These are phyloP conservation scores for Myiotriccus ornatus DNA, from an alignment of 2,797 vertebrate genomes.

Conservation along the genomic window DNA sequence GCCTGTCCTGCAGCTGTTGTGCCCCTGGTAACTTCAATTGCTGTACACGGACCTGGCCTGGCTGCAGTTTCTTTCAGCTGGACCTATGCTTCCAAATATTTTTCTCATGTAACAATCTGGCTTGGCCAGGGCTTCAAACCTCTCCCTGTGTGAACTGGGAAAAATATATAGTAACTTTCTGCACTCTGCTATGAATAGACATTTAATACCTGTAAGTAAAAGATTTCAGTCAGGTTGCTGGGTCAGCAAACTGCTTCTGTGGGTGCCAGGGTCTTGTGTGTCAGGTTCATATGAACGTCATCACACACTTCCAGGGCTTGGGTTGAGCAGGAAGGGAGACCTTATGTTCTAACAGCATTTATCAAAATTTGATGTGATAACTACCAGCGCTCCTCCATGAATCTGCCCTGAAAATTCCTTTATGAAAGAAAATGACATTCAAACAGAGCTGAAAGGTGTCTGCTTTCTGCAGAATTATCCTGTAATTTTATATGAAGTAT, in stretches of 20 bases:
- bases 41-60: conserved; percentile 14
- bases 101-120: conserved; percentile 23
- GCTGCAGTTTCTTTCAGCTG: conserved; percentile 41
- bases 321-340: neutral
- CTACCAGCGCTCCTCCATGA: neutral
- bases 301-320: neutral
- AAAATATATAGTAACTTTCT: neutral
- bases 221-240: neutral
- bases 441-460: neutral
- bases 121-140: neutral
- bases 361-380: neutral
- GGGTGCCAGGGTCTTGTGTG: neutral
- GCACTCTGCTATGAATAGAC: neutral
- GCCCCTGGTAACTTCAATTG: conserved; percentile 36
- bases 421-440: neutral
- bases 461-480: neutral
- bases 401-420: neutral
- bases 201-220: conserved; percentile 4
- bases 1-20: conserved; percentile 67
- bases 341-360: neutral
- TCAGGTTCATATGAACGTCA: neutral
- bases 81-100: conserved; percentile 47
- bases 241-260: neutral
- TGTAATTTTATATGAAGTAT: neutral
- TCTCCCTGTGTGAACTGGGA: neutral